Evolutionary conservation across 1,140 invertebrate species (phyloP), one percentile per base, ranked within the genome.

Genomic region (Formica selysi): DNA sequence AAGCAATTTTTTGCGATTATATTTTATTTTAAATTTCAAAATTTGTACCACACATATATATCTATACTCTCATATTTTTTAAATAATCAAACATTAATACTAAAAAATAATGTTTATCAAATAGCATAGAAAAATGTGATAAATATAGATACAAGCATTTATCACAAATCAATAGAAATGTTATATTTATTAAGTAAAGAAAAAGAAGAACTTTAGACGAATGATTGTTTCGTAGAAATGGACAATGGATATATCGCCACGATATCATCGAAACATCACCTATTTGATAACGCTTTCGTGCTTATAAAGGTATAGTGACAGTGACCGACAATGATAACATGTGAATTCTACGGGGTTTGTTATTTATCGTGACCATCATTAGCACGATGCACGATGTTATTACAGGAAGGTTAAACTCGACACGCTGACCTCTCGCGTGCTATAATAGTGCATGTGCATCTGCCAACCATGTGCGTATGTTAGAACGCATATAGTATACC

Each of bases 331-430:
- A 10, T 78, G 38, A 26, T 22, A 68, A 11, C 70, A 73, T 48
- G 41, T 61, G 79, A 38, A 48, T 73, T 41, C 19, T 57, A 13
- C 6, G 32, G 8, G 1, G 1, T 76, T 64, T 64, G 41, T 84
- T 84, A 76, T 84, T 84, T 84, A 84, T 84, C 41, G n/a, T 59
- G 80, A 51, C 13, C 41, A 64, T 54, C 29, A 57, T 76, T 84
- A 36, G 59, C n/a, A 16, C 32, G 16, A 76, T 65, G 48, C 22
- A 76, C 32, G 57, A 76, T 16, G 57, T 38, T 71, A 62, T 0
- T 29, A 19, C 38, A 48, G 32, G 44, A 32, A 36, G 29, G 26
- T 73, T 44, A 71, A 61, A n/a, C 71, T 48, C 80, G 41, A 76
- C 57, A 65, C 29, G 59, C 61, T 64, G 68, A 76, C 57, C 71